These are phyloP conservation scores for Pipistrellus pygmaeus DNA, from an alignment of 2,797 vertebrate genomes.

Conservation along the genomic window DNA sequence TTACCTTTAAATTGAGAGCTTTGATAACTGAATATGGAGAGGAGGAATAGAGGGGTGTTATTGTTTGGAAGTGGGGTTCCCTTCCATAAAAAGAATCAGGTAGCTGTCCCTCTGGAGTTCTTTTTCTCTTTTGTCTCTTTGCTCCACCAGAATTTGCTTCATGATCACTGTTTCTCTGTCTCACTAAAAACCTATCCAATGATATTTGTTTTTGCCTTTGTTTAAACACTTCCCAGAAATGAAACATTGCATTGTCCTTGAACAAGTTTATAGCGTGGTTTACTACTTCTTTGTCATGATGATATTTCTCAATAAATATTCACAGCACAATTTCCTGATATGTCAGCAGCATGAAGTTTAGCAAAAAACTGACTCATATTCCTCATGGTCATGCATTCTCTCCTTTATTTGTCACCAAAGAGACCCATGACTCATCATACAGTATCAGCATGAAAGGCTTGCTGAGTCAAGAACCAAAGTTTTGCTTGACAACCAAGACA, in stretches of 20 bases:
- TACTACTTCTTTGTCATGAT: too few species aligned
- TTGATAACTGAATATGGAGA: neutral
- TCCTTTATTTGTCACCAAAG: too few species aligned
- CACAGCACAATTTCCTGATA: too few species aligned
- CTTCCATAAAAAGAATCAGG: neutral
- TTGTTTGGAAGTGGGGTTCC: neutral
- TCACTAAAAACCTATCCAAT: neutral
- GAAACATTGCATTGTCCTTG: neutral
- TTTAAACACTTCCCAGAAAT: neutral
- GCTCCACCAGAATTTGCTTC: neutral
- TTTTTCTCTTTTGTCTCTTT: neutral
- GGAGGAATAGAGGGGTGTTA: neutral
- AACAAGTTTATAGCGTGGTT: neutral
- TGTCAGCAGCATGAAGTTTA: too few species aligned
- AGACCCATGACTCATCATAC: too few species aligned
- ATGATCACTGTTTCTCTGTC: neutral
- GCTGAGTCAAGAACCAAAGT: too few species aligned
- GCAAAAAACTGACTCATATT: too few species aligned
- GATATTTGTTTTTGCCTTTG: neutral
- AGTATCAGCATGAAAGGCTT: too few species aligned
- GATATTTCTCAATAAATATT: too few species aligned
- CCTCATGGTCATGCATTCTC: too few species aligned
- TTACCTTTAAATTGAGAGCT: neutral
- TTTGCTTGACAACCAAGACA: too few species aligned
- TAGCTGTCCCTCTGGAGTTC: neutral